Evolutionary conservation across 1,140 invertebrate species (phyloP).

Genomic region (Frieseomelitta varia): DNA sequence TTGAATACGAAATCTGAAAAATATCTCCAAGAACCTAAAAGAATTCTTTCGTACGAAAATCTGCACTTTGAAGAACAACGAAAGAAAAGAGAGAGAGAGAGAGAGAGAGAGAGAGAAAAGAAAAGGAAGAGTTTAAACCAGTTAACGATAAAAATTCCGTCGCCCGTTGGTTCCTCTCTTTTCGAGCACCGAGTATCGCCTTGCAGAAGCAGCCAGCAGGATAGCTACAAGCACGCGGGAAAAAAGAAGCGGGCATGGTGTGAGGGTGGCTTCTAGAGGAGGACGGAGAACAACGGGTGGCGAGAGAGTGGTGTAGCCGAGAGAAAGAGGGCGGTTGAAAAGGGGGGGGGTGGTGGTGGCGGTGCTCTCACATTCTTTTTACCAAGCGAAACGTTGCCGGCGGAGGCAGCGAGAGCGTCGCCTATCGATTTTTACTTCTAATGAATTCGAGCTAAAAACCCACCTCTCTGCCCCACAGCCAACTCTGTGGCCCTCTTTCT

Average conservation of each 20-base stretch:
- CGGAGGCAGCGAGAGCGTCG: slow-evolving; percentile 74
- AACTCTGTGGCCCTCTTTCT: slow-evolving; percentile 33
- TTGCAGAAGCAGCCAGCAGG: slow-evolving; percentile 41
- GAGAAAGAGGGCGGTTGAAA: slow-evolving; percentile 6
- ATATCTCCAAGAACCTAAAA: neutral
- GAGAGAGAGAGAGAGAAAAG: neutral
- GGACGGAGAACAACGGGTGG: slow-evolving; percentile 32
- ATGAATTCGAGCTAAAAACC: slow-evolving; percentile 82
- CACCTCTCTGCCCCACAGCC: slow-evolving; percentile 55
- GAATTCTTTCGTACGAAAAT: neutral
- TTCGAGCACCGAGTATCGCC: slow-evolving; percentile 63
- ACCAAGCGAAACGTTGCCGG: slow-evolving; percentile 73
- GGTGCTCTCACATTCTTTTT: slow-evolving; percentile 76
- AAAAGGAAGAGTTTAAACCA: neutral
- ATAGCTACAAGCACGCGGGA: slow-evolving; percentile 49
- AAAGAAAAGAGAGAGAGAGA: neutral
- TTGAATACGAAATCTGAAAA: too few relatives aligned
- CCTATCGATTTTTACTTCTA: slow-evolving; percentile 82
- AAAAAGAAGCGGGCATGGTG: slow-evolving; percentile 47
- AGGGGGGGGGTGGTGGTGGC: slow-evolving; percentile 64
- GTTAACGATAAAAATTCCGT: slow-evolving; percentile 14
- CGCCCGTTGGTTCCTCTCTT: slow-evolving; percentile 35
- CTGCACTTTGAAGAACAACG: neutral
- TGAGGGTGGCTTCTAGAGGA: slow-evolving; percentile 42
- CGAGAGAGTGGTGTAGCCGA: slow-evolving; percentile 12